Percentiles rank a stretch among this genome's conserved stretches.
phyloP scores from a whole-genome alignment of 1,140 invertebrate species.

The Anoplophora glabripennis region DNA sequence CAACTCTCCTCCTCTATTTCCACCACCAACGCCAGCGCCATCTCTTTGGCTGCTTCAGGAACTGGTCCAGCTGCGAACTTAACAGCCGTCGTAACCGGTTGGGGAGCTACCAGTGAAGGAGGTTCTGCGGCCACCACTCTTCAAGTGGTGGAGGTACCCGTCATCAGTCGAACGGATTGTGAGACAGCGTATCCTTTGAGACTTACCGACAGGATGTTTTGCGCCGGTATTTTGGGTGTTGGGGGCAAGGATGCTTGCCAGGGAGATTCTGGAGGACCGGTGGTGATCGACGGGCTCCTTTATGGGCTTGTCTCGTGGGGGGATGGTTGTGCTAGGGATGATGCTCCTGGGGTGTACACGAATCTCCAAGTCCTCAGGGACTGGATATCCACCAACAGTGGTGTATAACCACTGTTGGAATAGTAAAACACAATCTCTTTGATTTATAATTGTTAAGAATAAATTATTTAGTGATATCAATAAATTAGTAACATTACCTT shows the following conservation, averaged over 20 bases:
- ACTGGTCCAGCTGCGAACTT: constrained; percentile 5
- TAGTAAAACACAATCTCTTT: no score
- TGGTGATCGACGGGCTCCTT: constrained; percentile 49
- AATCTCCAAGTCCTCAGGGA: no score
- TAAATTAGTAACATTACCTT: no score
- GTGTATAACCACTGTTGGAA: no score
- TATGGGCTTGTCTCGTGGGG: constrained; percentile 53
- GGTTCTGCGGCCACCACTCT: constrained; percentile 23
- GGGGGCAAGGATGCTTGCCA: constrained; percentile 31
- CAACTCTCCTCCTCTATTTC: constrained; percentile 29
- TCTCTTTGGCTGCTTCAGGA: constrained; percentile 5
- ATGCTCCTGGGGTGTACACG: no score
- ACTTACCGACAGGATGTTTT: constrained; percentile 48
- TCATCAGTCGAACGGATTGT: constrained; percentile 37
- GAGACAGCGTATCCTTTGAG: constrained; percentile 29
- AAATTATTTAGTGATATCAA: no score
- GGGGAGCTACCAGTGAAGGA: constrained; percentile 47
- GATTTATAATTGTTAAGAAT: no score
- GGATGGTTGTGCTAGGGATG: not conserved
- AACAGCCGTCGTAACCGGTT: constrained; percentile 55
- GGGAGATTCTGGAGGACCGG: constrained; percentile 57
- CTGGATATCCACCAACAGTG: no score
- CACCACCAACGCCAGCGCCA: not conserved
- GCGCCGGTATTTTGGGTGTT: constrained; percentile 39
- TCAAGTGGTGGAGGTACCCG: constrained; percentile 42